Evolutionary conservation across 1,140 invertebrate genomes (phyloP).

Genomic region (Pseudachorutes palmiensis): DNA sequence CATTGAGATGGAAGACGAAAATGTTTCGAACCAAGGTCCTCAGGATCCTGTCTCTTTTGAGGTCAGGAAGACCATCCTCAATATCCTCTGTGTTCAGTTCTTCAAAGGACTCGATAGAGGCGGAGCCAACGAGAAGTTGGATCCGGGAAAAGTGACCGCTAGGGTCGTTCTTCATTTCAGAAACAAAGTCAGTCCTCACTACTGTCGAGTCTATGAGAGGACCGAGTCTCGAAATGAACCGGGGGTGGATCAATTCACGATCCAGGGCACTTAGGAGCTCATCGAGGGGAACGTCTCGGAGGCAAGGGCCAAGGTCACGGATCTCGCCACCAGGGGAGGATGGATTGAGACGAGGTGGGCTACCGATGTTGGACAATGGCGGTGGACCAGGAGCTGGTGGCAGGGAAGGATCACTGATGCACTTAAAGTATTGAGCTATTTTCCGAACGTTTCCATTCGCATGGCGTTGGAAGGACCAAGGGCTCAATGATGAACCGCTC

Average conservation of each 20-base stretch:
- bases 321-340: constrained; percentile 47
- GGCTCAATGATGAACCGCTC: constrained; percentile 87
- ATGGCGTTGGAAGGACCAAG: constrained; percentile 85
- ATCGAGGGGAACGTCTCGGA: constrained; percentile 60
- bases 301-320: constrained; percentile 73
- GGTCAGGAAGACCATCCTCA: constrained; percentile 77
- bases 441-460: constrained; percentile 68
- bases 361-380: neutral
- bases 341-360: neutral
- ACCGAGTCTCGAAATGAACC: constrained; percentile 76
- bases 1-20: constrained; percentile 79
- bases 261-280: constrained; percentile 55
- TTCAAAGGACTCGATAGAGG: constrained; percentile 61
- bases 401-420: constrained; percentile 45
- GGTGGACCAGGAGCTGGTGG: neutral
- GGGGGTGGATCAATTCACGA: constrained; percentile 62
- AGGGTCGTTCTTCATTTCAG: constrained; percentile 40
- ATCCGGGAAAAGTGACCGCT: constrained; percentile 29
- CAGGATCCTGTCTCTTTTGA: constrained; percentile 69
- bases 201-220: constrained; percentile 73
- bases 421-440: constrained; percentile 67
- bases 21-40: constrained; percentile 79
- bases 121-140: constrained; percentile 34
- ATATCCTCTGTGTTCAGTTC: constrained; percentile 60
- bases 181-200: constrained; percentile 43